Evolutionary conservation across 2,113 vertebrate genomes (phyloP).

Genomic region (Clinocottus analis): DNA sequence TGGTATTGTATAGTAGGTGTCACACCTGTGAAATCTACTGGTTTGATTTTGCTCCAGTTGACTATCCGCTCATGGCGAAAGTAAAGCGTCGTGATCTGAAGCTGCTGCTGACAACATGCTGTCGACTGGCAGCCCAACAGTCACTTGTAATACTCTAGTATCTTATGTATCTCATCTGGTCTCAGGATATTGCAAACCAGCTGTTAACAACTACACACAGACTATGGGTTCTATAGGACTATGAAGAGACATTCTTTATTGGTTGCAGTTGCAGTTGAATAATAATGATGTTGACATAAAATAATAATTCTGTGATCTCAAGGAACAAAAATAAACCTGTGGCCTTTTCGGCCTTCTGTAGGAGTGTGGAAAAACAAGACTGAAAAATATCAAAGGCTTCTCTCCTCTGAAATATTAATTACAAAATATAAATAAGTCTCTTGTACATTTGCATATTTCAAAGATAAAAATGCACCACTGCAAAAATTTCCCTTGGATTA

Average conservation of each 20-base stretch:
- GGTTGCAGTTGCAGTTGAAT: background rate
- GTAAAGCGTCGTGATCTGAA: too few relatives aligned
- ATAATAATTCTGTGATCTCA: conserved; percentile 2
- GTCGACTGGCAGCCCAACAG: too few relatives aligned
- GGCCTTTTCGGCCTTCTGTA: background rate
- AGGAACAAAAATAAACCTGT: conserved; percentile 2
- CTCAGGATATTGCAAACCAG: background rate
- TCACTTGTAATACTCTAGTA: too few relatives aligned
- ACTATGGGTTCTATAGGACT: background rate
- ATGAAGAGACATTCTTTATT: background rate
- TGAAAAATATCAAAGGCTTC: conserved; percentile 25
- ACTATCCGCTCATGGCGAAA: too few relatives aligned
- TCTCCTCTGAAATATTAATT: conserved; percentile 17
- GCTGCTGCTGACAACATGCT: too few relatives aligned
- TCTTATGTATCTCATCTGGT: background rate
- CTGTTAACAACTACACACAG: background rate
- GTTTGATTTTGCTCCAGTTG: too few relatives aligned
- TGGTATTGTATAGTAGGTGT: too few relatives aligned
- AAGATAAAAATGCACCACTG: background rate
- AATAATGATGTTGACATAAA: background rate
- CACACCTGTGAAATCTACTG: too few relatives aligned
- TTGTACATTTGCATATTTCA: conserved; percentile 20
- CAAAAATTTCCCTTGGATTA: background rate
- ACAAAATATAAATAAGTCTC: background rate
- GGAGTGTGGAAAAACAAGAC: background rate